Evolutionary conservation across 35 echinoderm and acorn worm genomes (phyloP), one percentile per base, ranked within the genome.

Genomic region (Chiridota heheva): DNA sequence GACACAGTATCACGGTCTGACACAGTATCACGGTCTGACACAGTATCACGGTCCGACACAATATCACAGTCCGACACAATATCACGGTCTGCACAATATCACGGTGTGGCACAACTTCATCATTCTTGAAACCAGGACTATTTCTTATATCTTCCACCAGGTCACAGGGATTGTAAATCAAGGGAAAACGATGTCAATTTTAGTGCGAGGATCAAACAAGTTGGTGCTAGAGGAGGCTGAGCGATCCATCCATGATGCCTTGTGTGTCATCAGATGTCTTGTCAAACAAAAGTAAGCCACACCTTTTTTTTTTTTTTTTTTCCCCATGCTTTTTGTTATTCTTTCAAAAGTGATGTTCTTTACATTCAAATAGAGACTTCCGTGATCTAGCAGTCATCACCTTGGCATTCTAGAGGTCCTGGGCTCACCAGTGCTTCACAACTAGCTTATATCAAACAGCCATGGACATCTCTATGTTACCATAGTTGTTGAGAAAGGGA

Each of bases 181-280:
- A 17, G 94, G 94, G 16, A 91, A 85, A 81, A 97, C 94, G 0
- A 81, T 97, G 38, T 80, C 89, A 40, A 81, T 97, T 5, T 64
- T 97, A 17, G 82, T 97, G 1, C 60, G 94, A 56, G 94, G 94
- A 15, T 91, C 94, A 58, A 97, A 91, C 60, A 97, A 97, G 51
- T 75, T 97, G 44, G 89, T 97, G 6, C 57, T 97, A 6, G 88
- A 91, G 55, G 94, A 97, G 48, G 94, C 94, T 7, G 94, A 97
- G 31, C 71, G 94, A 16, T 97, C 94, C 35, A 87, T 97, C 22
- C 94, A 97, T 61, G 94, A 97, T 81, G 94, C 94, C 7, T 61
- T 97, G 18, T 97, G 94, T 88, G 94, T 97, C 88, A 97, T 97
- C 63, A 87, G 94, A 40, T 97, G 94, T 59, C 63, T 97, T 12